Conservation (phyloP, 37 sponge, comb jelly and placozoan genomes). For the Chondrilla cf. caribensis region DNA sequence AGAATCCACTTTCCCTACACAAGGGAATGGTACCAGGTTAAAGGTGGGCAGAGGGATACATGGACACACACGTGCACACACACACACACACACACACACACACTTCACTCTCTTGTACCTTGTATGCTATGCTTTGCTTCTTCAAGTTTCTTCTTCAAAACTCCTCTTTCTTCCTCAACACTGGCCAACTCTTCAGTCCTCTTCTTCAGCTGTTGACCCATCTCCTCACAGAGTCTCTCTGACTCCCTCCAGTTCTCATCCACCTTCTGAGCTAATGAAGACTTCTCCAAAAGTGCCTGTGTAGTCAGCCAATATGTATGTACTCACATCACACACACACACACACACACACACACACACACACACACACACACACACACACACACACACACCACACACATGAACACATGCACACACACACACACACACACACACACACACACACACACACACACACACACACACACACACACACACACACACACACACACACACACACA, state of each 20-base stretch:
- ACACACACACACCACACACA: constrained; percentile 13
- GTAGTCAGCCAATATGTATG: no score
- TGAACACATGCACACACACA: constrained; percentile 1
- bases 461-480: constrained; percentile 22
- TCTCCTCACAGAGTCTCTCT: neutral
- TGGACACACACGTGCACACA: neutral
- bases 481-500: constrained; percentile 16
- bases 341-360: constrained; percentile 33
- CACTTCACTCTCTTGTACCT: neutral
- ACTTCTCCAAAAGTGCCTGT: neutral
- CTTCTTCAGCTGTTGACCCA: neutral
- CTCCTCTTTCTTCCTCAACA: neutral
- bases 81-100: neutral
- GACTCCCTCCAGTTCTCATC: neutral
- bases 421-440: constrained; percentile 20
- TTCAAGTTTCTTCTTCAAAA: neutral
- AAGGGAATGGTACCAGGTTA: no score
- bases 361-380: constrained; percentile 25
- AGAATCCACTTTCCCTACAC: no score
- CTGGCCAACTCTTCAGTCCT: neutral
- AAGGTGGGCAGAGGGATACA: neutral
- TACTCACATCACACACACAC: neutral
- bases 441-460: constrained; percentile 22
- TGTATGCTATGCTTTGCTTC: neutral
- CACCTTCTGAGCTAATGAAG: neutral